Percentiles rank a stretch among this genome's conserved stretches.
Conservation (phyloP, 1,140 invertebrate species). For the Danaus plexippus region DNA sequence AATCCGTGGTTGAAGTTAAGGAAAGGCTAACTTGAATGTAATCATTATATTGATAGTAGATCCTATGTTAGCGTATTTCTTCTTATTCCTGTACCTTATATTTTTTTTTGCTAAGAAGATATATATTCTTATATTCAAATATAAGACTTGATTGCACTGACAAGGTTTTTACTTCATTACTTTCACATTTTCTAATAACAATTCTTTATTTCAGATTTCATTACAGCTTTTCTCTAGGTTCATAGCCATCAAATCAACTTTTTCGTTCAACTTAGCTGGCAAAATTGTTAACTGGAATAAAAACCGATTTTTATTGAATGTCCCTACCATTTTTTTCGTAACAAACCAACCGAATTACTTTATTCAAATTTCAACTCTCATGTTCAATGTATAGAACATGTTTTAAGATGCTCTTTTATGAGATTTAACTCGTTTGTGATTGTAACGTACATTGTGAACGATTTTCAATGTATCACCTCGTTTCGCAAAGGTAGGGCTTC, state of each 20-base stretch:
- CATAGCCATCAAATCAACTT: constrained; percentile 4
- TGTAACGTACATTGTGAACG: constrained; percentile 9
- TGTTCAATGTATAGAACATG: background rate
- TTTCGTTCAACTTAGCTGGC: constrained; percentile 2
- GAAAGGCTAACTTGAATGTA: no score
- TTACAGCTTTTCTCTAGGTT: no score
- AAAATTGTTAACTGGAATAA: constrained; percentile 14
- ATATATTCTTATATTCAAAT: no score
- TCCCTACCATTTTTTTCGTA: background rate
- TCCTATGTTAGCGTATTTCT: no score
- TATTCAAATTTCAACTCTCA: constrained; percentile 5
- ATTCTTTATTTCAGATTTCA: no score
- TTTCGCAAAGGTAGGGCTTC: constrained; percentile 17
- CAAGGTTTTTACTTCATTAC: no score
- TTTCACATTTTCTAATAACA: no score
- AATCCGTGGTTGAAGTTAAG: no score
- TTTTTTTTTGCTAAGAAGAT: no score
- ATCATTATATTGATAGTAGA: no score
- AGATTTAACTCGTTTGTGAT: constrained; percentile 3
- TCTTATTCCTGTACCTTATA: no score
- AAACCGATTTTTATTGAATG: constrained; percentile 11
- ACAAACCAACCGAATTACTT: constrained; percentile 2
- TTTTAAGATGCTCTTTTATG: background rate
- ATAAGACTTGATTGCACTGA: no score
- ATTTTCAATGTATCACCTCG: constrained; percentile 17